Conservation (phyloP, 1,140 invertebrate species). For the Dufourea novaeangliae region DNA sequence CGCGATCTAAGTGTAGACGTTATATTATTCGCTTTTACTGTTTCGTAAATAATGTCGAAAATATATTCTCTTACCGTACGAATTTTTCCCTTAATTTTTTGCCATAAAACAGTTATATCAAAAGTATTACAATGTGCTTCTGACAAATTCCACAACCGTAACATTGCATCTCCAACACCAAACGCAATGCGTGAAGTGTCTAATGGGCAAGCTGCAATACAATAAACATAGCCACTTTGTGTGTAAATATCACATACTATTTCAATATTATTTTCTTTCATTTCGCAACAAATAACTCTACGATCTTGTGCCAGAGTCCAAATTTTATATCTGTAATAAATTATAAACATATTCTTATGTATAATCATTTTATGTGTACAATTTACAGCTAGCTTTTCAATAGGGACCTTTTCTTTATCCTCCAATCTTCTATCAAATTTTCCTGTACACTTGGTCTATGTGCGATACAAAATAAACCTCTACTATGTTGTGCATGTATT, state of each 20-base stretch:
- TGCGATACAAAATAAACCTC: conserved; percentile 82
- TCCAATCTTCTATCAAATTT: conserved; percentile 64
- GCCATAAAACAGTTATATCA: conserved; percentile 83
- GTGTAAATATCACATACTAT: conserved; percentile 83
- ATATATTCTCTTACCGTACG: conserved; percentile 82
- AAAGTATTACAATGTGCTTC: conserved; percentile 78
- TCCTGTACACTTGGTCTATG: conserved; percentile 40
- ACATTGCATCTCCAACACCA: conserved; percentile 86
- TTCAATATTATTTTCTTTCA: conserved; percentile 73
- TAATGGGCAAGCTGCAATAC: conserved; percentile 85
- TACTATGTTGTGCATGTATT: conserved; percentile 81
- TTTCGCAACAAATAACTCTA: conserved; percentile 83
- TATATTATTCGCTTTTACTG: conserved; percentile 11
- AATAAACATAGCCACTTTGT: conserved; percentile 86
- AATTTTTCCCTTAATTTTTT: conserved; percentile 89
- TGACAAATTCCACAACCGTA: conserved; percentile 88
- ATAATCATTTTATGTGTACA: conserved; percentile 1
- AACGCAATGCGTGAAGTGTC: conserved; percentile 87
- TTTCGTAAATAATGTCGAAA: neutral
- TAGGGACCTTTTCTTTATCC: conserved; percentile 27
- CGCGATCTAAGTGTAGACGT: conserved; percentile 77
- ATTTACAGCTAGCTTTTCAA: neutral
- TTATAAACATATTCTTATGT: conserved; percentile 3
- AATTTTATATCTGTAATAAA: conserved; percentile 66
- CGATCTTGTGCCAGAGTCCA: conserved; percentile 86